Evolutionary conservation across 1,140 invertebrate genomes (phyloP).

Genomic region (Drosophila sp.): DNA sequence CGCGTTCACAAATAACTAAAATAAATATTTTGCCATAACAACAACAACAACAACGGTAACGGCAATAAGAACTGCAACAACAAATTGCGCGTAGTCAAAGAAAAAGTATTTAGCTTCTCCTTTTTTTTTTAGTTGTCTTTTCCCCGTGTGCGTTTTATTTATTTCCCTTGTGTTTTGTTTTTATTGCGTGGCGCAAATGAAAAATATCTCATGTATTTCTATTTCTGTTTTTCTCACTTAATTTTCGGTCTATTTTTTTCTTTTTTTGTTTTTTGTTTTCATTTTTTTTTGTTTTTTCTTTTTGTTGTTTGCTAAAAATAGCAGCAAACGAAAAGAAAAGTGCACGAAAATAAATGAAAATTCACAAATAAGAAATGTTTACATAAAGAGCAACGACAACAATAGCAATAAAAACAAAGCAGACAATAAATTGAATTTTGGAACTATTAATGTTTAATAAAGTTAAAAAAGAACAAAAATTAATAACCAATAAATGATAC

Average conservation of each 20-base stretch:
- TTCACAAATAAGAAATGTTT: constrained; percentile 22
- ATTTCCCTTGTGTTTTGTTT: constrained; percentile 47
- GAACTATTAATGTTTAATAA: constrained; percentile 1
- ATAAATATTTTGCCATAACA: constrained; percentile 22
- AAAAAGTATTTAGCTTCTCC: constrained; percentile 34
- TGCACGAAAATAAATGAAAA: constrained; percentile 49
- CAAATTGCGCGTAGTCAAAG: constrained; percentile 32
- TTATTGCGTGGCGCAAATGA: constrained; percentile 40
- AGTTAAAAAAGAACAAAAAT: too few relatives aligned
- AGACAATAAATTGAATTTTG: constrained; percentile 14
- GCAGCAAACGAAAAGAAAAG: constrained; percentile 37
- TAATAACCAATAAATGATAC: neutral
- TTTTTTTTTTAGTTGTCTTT: constrained; percentile 23
- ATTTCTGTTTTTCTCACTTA: constrained; percentile 25
- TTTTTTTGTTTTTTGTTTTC: constrained; percentile 15
- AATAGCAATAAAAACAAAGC: constrained; percentile 3
- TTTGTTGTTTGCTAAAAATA: constrained; percentile 42
- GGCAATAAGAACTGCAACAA: constrained; percentile 27
- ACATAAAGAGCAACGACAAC: constrained; percentile 18
- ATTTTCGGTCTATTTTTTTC: constrained; percentile 10
- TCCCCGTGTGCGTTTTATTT: constrained; percentile 22
- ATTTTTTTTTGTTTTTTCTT: constrained; percentile 10
- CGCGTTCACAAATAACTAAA: neutral
- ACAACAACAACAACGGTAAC: constrained; percentile 23
- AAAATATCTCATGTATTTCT: constrained; percentile 38